Base-by-base conservation (phyloP, 53 echinoderm and acorn worm genomes). In the Henricia sp. region DNA sequence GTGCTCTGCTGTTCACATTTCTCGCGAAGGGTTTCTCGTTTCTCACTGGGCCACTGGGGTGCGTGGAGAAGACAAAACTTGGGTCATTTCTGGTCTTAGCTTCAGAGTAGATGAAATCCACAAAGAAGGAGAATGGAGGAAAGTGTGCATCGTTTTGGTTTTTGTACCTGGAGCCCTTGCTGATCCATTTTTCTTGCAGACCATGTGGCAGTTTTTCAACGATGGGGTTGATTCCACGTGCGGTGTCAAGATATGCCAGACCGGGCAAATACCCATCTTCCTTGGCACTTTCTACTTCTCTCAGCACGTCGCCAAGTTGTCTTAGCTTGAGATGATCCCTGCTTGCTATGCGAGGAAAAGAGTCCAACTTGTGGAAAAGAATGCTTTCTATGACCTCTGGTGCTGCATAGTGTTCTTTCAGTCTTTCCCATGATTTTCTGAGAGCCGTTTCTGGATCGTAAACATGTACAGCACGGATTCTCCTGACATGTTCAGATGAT, bases 121-220 rank as follows among this genome's bases (percentile, higher is more conserved):
- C 29, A 35, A 77, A 86, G 50, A 88, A 10, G 2, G 35, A 69
- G 34, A 82, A 82, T 57, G 82, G 82, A 0, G 76, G 67, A 43
- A 85, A 85, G 2, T 53, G 0, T 8, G 34, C 66, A 17, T 70
- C 34, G 30, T 74, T 57, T 8, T 76, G 68, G 11, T 67, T 56
- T n/a, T 84, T 84, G 43, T 84, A 84, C 62, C 19, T 39, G 3
- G 77, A 43, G 4, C 88, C 88, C 67, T 44, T 83, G 3, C 53
- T 16, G 42, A 60, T 8, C 83, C 88, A 88, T 46, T 65, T 88
- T 6, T 88, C 88, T 46, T 88, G 88, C 2, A 88, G n/a, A n/a
- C n/a, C n/a, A n/a, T n/a, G n/a, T n/a, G n/a, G n/a, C n/a, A n/a
- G 59, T n/a, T 88, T 88, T 54, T 80, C 44, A 0, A 58, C 82